Conservation (phyloP, 1,140 invertebrate species). For the Elysia chlorotica region DNA sequence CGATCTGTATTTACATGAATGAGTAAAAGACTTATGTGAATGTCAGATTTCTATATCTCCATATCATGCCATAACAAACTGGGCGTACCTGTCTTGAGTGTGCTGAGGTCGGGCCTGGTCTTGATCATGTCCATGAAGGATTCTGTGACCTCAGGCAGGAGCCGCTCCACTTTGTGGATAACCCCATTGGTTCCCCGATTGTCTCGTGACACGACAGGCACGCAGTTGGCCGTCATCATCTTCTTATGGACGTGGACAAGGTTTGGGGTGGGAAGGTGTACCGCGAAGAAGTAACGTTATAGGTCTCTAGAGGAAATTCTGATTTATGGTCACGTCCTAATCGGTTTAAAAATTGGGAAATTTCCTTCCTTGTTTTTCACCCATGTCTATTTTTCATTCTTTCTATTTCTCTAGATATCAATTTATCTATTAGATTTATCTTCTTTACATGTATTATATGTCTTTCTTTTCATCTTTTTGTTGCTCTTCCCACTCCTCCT, state of each 20-base stretch:
- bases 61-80: too few species aligned
- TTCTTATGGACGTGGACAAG: conserved; percentile 23
- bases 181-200: conserved; percentile 67
- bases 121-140: conserved; percentile 63
- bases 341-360: too few species aligned
- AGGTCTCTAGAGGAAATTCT: not conserved
- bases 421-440: too few species aligned
- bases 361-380: too few species aligned
- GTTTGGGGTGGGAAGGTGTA: not conserved
- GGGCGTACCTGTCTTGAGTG: conserved; percentile 62
- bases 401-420: too few species aligned
- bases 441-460: too few species aligned
- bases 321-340: not conserved
- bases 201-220: conserved; percentile 67
- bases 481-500: too few species aligned
- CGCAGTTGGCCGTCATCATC: conserved; percentile 70
- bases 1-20: not conserved
- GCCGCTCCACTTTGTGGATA: conserved; percentile 65
- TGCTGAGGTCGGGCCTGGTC: conserved; percentile 63
- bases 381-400: too few species aligned
- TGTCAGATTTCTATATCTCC: too few species aligned
- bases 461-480: too few species aligned
- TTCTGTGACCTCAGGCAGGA: conserved; percentile 63
- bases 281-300: not conserved
- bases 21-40: not conserved